A percentile compares a stretch with the other conserved stretches of the same genome.
These are phyloP conservation scores for Ceyx margarethae DNA, from an alignment of 2,113 vertebrate species.

Conservation along the genomic window DNA sequence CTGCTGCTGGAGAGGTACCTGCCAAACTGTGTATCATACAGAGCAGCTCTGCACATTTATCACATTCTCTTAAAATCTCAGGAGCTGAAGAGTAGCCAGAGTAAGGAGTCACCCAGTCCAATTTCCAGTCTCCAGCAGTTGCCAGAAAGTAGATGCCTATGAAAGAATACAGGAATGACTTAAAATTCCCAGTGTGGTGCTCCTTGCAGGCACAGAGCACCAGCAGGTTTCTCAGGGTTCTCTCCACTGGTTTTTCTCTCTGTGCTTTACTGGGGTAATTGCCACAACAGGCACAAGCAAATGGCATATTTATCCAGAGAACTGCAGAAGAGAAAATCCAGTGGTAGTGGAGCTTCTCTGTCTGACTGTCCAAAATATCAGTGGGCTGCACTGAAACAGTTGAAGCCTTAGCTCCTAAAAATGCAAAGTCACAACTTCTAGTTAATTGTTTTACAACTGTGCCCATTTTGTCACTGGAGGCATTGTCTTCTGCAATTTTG, in stretches of 20 bases:
- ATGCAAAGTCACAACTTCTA: background rate
- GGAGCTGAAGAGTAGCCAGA: background rate
- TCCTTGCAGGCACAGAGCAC: background rate
- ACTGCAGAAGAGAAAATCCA: background rate
- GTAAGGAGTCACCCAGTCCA: background rate
- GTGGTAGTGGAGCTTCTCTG: background rate
- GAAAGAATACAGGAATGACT: background rate
- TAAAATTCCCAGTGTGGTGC: background rate
- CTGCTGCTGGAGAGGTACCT: background rate
- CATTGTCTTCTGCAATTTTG: background rate
- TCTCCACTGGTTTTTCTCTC: background rate
- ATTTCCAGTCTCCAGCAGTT: background rate
- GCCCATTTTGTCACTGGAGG: background rate
- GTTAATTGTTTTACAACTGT: background rate
- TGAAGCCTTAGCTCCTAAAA: background rate
- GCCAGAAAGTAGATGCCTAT: background rate
- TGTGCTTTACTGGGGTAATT: background rate
- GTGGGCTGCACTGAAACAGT: background rate
- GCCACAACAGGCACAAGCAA: background rate
- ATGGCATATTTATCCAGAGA: background rate
- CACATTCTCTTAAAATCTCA: background rate
- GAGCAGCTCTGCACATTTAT: background rate
- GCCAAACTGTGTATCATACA: accelerated
- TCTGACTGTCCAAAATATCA: background rate
- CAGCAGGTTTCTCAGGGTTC: background rate